Percentiles rank a stretch among this genome's conserved stretches.
Conservation (phyloP, 2,888 invertebrate genomes). For the Colostygia pectinataria region DNA sequence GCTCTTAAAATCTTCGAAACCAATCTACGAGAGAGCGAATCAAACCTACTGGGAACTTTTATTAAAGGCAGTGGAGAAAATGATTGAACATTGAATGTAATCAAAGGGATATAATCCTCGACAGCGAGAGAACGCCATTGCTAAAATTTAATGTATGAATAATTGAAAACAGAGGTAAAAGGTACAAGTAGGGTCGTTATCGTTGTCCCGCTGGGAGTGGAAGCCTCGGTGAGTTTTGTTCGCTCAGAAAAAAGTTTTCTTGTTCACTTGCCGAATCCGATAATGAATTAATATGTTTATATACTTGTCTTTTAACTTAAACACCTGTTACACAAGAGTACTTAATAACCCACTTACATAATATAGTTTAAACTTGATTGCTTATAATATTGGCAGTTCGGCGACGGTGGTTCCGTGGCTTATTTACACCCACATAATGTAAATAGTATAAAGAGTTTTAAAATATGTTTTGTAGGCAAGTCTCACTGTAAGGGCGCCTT, state of each 20-base stretch:
- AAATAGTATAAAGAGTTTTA: no score
- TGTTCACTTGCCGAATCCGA: conserved; percentile 50
- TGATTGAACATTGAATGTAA: conserved; percentile 58
- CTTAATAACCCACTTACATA: no score
- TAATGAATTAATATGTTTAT: conserved; percentile 40
- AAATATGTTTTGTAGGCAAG: no score
- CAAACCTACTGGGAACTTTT: conserved; percentile 43
- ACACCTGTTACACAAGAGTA: no score
- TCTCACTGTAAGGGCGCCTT: no score
- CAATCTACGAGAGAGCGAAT: conserved; percentile 42
- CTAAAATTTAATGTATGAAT: conserved; percentile 72
- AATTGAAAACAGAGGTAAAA: conserved; percentile 74
- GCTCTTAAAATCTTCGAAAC: conserved; percentile 48
- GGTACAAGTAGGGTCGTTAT: conserved; percentile 70
- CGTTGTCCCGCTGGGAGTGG: conserved; percentile 66
- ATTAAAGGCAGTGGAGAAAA: conserved; percentile 47
- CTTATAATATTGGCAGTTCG: no score
- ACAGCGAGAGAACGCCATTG: conserved; percentile 45
- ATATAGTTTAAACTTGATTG: no score
- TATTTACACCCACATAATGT: no score
- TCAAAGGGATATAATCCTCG: conserved; percentile 58
- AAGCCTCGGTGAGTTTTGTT: conserved; percentile 59
- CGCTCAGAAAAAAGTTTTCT: conserved; percentile 53
- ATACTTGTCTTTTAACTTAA: conserved; percentile 39
- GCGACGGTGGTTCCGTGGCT: no score